Percentiles rank a stretch among this genome's conserved stretches.
Conservation (phyloP, 2,113 vertebrate genomes). For the Rutilus rutilus region DNA sequence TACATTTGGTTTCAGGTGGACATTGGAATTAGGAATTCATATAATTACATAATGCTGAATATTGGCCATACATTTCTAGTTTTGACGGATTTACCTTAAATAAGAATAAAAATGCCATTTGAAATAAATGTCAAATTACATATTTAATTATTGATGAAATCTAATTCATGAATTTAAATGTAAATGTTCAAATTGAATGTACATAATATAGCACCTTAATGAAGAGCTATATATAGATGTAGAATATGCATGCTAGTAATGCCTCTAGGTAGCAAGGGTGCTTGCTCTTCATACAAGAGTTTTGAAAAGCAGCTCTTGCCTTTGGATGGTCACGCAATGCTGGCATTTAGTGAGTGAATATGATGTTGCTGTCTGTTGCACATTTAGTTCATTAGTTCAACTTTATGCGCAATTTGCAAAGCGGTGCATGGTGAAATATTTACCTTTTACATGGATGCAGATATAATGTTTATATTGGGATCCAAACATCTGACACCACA, state of each 20-base stretch:
- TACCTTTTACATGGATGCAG: neutral
- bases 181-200: neutral
- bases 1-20: neutral
- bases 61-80: neutral
- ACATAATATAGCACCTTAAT: neutral
- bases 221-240: neutral
- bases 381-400: neutral
- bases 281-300: conserved; percentile 4
- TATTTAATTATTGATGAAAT: neutral
- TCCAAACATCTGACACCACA: neutral
- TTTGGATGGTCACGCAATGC: neutral
- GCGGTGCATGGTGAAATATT: neutral
- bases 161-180: neutral
- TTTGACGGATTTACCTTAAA: neutral
- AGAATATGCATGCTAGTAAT: neutral
- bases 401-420: neutral
- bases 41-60: neutral
- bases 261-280: neutral
- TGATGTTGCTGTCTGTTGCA: neutral
- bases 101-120: neutral
- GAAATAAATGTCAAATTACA: neutral
- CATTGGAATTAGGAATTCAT: neutral
- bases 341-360: neutral
- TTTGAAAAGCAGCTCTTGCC: neutral
- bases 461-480: neutral